Evolutionary conservation across 2,113 vertebrate species (phyloP).

Genomic region (Aramus guarauna): DNA sequence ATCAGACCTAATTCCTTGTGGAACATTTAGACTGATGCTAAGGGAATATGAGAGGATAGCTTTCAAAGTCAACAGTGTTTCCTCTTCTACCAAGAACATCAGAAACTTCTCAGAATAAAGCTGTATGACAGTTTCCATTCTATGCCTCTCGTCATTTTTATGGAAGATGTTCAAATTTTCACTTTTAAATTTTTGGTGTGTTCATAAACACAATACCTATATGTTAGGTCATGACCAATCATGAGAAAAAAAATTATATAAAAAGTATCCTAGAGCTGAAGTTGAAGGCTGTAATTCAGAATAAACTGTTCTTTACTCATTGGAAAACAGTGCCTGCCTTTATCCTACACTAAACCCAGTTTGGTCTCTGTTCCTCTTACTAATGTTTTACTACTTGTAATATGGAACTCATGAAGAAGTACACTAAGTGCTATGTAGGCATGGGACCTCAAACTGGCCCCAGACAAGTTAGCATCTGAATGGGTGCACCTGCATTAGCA

Average conservation of each 20-base stretch:
- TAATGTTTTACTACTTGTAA: background rate
- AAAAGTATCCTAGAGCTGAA: background rate
- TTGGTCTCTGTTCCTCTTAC: background rate
- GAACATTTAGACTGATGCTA: background rate
- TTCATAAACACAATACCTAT: background rate
- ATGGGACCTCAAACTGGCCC: background rate
- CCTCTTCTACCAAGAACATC: background rate
- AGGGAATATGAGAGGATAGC: background rate
- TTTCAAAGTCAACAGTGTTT: background rate
- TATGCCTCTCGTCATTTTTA: background rate
- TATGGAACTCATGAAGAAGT: background rate
- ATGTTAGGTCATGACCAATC: background rate
- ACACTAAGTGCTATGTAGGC: background rate
- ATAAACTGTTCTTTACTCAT: background rate
- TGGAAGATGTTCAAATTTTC: background rate
- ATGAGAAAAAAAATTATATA: background rate
- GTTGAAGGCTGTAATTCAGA: background rate
- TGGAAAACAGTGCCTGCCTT: background rate
- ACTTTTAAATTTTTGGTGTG: background rate
- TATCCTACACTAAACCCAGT: background rate
- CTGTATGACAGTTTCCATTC: background rate
- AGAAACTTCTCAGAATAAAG: background rate
- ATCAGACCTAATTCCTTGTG: background rate
- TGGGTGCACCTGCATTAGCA: background rate
- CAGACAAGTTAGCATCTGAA: background rate